Base-by-base conservation (phyloP, 2,797 vertebrate species). In the Oophaga sylvatica region DNA sequence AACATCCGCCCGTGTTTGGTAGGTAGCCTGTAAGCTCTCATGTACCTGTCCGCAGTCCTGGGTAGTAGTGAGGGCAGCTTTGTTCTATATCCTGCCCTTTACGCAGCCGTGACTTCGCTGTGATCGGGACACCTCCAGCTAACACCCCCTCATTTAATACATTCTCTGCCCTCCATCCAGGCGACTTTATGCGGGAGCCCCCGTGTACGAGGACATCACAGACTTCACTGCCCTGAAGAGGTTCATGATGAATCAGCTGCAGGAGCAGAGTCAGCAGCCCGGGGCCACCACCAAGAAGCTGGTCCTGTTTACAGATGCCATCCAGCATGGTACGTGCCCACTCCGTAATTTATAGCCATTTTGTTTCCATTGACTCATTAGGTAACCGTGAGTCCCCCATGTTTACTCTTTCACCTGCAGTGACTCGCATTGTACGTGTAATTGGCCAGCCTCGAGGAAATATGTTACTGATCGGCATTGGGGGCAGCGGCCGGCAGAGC, bases 371-470 rank as follows among this genome's bases (percentile, higher is more conserved):
- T 17, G 75, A 15, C 26, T 26, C 10, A 65, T 65, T 65, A 26
- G n/a, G 10, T 3, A 22, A n/a, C 9, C 26, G 10, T 26, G n/a
- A 26, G 13, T 4, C 20, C 26, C 19, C 57, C 12, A 15, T 35
- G 22, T 68, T 78, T 48, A 5, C 57, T 10, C 0, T 8, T 71
- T 20, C 8, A 29, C 3, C 9, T 5, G 31, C 68, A 95, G 94
- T 94, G 56, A 93, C 92, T 0, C 94, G 96, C 22, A 92, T 96
- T 0, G 94, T 96, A 26, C 95, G 97, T 19, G 97, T 97, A 41
- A 97, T 97, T 83, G 95, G 97, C 89, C 96, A 98, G 93, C 96
- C 93, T 0, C 93, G 97, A 9, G 97, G 97, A 17, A 97, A 97
- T 93, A 97, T 97, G 96, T 94, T 98, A 71, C 91, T 98, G 90